Evolutionary conservation across 2,888 invertebrate genomes (phyloP).

Genomic region (Leucoptera coffeella): DNA sequence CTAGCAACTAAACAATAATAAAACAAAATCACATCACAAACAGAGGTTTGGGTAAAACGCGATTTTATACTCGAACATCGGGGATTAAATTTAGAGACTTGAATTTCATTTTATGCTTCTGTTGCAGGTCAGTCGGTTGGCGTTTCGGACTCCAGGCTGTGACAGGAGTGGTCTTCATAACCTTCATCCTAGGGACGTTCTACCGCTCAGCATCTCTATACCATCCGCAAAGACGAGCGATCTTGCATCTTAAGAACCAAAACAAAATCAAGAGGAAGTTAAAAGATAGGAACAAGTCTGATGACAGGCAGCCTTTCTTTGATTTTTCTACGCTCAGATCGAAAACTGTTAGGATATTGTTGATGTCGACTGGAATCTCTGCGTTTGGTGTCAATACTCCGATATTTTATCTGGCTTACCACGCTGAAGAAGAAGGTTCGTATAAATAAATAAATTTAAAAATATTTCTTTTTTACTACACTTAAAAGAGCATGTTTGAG

Average conservation of each 20-base stretch:
- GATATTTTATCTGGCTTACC: slow-evolving; percentile 75
- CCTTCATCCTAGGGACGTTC: slow-evolving; percentile 80
- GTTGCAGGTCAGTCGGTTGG: slow-evolving; percentile 71
- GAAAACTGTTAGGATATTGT: slow-evolving; percentile 75
- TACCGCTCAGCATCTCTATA: slow-evolving; percentile 85
- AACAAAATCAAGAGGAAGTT: slow-evolving; percentile 66
- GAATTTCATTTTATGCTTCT: slow-evolving; percentile 3
- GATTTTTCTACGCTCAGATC: slow-evolving; percentile 81
- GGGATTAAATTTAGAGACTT: too few relatives aligned
- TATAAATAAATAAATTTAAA: too few relatives aligned
- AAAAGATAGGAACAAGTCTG: slow-evolving; percentile 69
- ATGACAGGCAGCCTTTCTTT: slow-evolving; percentile 79
- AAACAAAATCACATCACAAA: too few relatives aligned
- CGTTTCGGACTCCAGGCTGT: slow-evolving; percentile 78
- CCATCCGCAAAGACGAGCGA: slow-evolving; percentile 81
- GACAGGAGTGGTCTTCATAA: slow-evolving; percentile 75
- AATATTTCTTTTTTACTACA: too few relatives aligned
- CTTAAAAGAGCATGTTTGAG: too few relatives aligned
- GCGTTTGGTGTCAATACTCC: slow-evolving; percentile 84
- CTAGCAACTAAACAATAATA: too few relatives aligned
- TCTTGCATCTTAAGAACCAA: slow-evolving; percentile 83
- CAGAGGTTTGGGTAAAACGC: too few relatives aligned
- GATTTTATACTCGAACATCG: too few relatives aligned
- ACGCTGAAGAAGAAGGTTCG: slow-evolving; percentile 68
- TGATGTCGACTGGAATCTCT: slow-evolving; percentile 72